Conservation (phyloP, 2,113 vertebrate genomes). For the Tyto alba region DNA sequence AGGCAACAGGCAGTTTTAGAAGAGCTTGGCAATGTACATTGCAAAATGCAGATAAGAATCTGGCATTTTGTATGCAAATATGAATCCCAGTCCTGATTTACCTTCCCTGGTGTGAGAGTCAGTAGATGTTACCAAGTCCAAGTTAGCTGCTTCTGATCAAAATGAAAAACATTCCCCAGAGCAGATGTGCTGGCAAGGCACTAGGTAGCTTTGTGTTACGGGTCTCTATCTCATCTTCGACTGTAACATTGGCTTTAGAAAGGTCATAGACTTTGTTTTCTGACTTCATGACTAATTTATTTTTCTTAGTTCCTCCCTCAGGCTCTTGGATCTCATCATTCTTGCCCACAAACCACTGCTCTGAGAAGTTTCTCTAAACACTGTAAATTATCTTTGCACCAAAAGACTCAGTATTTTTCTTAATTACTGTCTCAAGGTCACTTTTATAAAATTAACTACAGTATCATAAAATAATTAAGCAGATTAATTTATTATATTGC, state of each 20-base stretch:
- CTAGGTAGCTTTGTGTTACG: neutral
- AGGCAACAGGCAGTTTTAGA: neutral
- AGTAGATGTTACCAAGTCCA: constrained; percentile 17
- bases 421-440: neutral
- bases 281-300: constrained; percentile 52
- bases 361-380: constrained; percentile 2
- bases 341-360: constrained; percentile 11
- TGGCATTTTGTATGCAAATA: neutral
- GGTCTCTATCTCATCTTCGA: neutral
- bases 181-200: constrained; percentile 56
- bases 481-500: neutral
- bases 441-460: neutral
- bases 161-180: constrained; percentile 31
- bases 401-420: neutral
- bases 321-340: constrained; percentile 35
- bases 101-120: constrained; percentile 11
- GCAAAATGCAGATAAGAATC: constrained; percentile 2
- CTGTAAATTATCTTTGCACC: neutral
- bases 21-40: neutral
- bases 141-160: constrained; percentile 41
- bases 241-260: constrained; percentile 33
- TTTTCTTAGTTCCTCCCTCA: constrained; percentile 42
- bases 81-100: neutral
- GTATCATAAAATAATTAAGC: neutral
- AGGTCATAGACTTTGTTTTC: constrained; percentile 46